Base-by-base conservation (phyloP, 1,140 invertebrate genomes). In the Catajapyx aquilonaris region DNA sequence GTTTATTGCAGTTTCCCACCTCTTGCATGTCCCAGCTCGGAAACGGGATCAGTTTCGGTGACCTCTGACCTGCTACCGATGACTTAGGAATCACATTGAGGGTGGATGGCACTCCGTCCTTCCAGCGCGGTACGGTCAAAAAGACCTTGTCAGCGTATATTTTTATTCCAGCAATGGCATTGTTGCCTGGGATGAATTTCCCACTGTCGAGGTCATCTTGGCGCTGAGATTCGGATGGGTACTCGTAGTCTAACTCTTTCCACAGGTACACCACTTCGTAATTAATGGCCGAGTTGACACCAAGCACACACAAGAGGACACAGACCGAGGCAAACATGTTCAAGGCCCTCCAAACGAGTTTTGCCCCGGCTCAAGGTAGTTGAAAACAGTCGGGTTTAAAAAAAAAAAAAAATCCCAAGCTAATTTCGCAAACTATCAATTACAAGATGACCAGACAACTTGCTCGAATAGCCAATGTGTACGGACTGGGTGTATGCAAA, bases 111-210 rank as follows among this genome's bases (percentile, higher is more conserved):
- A 40, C 38, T 35, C 38, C 38, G 5, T 20, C 11, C 18, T 21
- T 18, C 31, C 31, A 35, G 23, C 38, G 2, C 2, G 38, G 38
- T 10, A 40, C 38, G 4, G 38, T 36, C 5, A 40, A 28, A 15
- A 36, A 40, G 18, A 40, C 32, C 21, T 20, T 20, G 4, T 15
- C 16, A 19, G 22, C 38, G 16, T 13, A 35, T 7, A 40, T 23
- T 28, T 40, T 40, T 11, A 40, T 36, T 2, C 38, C 38, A 2
- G 38, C 35, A 35, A 40, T 35, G 2, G 32, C 21, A 40, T 40
- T 40, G 34, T 40, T 40, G 17, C 35, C 38, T 2, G 38, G 34
- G 19, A 40, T 40, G 16, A 21, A 40, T 22, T 22, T 20, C 13
- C 31, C 38, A 9, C 15, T 33, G 13, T 18, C n/a, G 7, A 17